Evolutionary conservation across 2,113 vertebrate species (phyloP), one percentile per base, ranked within the genome.

Genomic region (Scomber colias): DNA sequence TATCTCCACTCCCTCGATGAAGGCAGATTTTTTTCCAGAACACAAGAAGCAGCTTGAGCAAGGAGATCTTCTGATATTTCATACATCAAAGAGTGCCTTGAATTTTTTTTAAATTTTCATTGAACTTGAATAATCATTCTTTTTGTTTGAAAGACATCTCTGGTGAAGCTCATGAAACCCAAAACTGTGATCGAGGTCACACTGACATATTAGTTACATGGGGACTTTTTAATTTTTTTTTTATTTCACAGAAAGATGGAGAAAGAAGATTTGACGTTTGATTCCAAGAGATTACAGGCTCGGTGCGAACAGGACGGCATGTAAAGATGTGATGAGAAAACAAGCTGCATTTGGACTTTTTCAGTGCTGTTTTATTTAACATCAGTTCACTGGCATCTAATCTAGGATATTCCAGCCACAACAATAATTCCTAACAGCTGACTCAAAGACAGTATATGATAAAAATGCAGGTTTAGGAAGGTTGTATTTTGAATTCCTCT

Each of bases 131-230:
- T 71, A 10, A 54, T 30, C 2, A 48, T 54, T 6, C 27, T 60
- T 46, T 27, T 48, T 31, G 55, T 60, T 21, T 59, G 14, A 61
- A 60, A 60, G 17, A 19, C 44, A 9, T 40, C 35, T 40, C 35
- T 8, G 35, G 7, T 40, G 27, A 55, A 56, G 17, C 30, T 93
- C 81, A 94, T 35, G 21, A 91, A 94, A 6, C 93, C 67, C 44
- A 84, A 91, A 53, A 40, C 63, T 1, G 3, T 30, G 71, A 40
- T n/a, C 0, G 0, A 61, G 24, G 54, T 48, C 62, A 67, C 51
- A n/a, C 66, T 49, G 67, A 64, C 68, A 55, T 12, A 2, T 31
- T 63, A 11, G 15, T 45, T 11, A 40, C 3, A 49, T 1, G 3
- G 19, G 6, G 14, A 8, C 4, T 35, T 56, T 65, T 21, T 21